Percentiles rank a stretch among this genome's conserved stretches.
phyloP scores from a whole-genome alignment of 2,888 invertebrate species.

The Drosophila stalkeri region DNA sequence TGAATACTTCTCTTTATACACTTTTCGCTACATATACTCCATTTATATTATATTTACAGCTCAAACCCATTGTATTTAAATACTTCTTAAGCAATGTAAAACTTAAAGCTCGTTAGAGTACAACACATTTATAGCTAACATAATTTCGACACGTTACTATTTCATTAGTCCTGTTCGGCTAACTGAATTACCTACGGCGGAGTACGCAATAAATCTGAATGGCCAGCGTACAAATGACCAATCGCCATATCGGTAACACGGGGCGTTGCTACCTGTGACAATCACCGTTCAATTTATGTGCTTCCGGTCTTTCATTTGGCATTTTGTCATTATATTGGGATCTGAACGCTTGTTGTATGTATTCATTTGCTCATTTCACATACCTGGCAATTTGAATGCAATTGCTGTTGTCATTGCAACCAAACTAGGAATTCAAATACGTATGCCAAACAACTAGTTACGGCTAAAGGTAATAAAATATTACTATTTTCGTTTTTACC shows the following conservation, averaged over 20 bases:
- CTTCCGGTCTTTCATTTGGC: constrained; percentile 50
- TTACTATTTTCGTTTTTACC: background rate
- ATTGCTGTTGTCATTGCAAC: constrained; percentile 38
- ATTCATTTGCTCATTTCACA: constrained; percentile 39
- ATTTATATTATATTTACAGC: no score
- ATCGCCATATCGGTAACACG: constrained; percentile 1
- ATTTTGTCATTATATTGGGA: constrained; percentile 53
- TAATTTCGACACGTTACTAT: background rate
- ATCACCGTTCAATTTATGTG: constrained; percentile 58
- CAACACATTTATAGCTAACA: background rate
- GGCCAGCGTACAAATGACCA: constrained; percentile 5
- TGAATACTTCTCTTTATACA: no score
- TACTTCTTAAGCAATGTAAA: background rate
- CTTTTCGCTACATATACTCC: no score
- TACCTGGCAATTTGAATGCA: constrained; percentile 48
- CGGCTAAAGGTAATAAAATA: constrained; percentile 17
- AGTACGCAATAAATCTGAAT: constrained; percentile 9
- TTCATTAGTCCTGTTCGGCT: background rate
- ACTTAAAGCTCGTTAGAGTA: background rate
- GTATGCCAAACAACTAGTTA: constrained; percentile 19
- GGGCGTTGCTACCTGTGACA: constrained; percentile 23
- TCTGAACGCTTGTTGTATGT: constrained; percentile 47
- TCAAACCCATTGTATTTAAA: background rate
- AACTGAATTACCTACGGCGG: background rate
- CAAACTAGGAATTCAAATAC: constrained; percentile 31